phyloP scores from a whole-genome alignment of 2,113 vertebrate genomes.

The Corvus cornix region DNA sequence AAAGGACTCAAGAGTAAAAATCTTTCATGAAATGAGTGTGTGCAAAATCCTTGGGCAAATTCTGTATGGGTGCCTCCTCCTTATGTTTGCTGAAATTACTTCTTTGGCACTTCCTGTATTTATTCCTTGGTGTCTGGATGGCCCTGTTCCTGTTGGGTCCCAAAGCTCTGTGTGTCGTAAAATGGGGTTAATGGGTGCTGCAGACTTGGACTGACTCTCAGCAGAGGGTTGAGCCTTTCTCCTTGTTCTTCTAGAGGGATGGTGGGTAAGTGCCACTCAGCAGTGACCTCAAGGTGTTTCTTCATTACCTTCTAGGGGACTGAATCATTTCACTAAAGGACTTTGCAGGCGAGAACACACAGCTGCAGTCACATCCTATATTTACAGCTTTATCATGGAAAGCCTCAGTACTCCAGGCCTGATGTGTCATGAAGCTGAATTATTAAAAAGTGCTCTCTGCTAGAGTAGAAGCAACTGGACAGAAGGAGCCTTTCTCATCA shows the following conservation, averaged over 20 bases:
- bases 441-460: slow-evolving; percentile 51
- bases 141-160: background rate
- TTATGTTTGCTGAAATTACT: background rate
- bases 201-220: background rate
- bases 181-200: background rate
- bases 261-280: background rate
- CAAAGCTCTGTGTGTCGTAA: background rate
- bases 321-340: slow-evolving; percentile 33
- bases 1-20: background rate
- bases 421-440: slow-evolving; percentile 43
- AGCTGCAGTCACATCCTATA: slow-evolving; percentile 26
- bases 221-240: background rate
- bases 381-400: slow-evolving; percentile 37
- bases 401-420: slow-evolving; percentile 8
- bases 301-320: slow-evolving; percentile 9
- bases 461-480: background rate
- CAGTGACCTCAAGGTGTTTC: slow-evolving; percentile 22
- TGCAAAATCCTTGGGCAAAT: background rate
- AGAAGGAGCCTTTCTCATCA: background rate
- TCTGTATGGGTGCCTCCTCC: background rate
- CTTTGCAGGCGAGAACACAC: background rate
- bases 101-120: background rate
- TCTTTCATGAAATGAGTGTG: background rate
- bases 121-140: background rate
- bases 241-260: background rate